These are phyloP conservation scores for Aporophyla lueneburgensis DNA, from an alignment of 2,888 invertebrate genomes.

Conservation along the genomic window DNA sequence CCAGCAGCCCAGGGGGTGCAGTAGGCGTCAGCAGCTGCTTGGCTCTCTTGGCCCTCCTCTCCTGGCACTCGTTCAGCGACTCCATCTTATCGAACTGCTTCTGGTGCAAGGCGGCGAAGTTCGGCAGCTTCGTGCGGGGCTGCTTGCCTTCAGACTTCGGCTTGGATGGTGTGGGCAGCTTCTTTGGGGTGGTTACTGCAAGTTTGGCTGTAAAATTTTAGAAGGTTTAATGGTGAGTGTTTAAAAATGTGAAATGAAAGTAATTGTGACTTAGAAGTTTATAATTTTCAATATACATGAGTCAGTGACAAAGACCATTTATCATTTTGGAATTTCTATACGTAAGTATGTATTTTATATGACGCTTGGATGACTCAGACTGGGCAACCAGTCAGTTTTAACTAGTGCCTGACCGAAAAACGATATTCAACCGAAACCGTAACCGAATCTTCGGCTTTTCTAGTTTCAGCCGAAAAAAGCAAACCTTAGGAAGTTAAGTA, in stretches of 20 bases:
- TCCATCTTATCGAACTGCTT: constrained; percentile 93
- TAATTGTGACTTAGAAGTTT: neutral
- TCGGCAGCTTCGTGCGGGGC: constrained; percentile 91
- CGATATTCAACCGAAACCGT: no score
- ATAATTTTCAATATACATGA: neutral
- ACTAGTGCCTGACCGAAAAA: no score
- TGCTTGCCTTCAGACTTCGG: constrained; percentile 81
- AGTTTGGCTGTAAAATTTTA: constrained; percentile 74
- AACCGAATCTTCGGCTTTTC: no score
- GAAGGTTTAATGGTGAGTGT: neutral
- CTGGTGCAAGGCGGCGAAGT: constrained; percentile 93
- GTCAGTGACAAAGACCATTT: neutral
- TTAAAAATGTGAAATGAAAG: neutral
- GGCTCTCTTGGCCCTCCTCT: constrained; percentile 86
- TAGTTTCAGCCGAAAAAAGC: no score
- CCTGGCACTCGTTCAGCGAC: constrained; percentile 92
- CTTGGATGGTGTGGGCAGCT: constrained; percentile 59
- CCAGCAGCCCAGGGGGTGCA: constrained; percentile 71
- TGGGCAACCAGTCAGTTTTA: neutral
- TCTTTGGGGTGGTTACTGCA: constrained; percentile 64
- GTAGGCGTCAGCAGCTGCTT: constrained; percentile 82
- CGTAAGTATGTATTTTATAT: neutral
- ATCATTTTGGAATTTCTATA: neutral
- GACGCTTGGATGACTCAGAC: no score
- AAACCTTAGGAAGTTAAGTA: no score